A percentile compares a stretch with the other conserved stretches of the same genome.
Evolutionary conservation across 2,888 invertebrate genomes (phyloP).

Genomic region (Ypsolopha sequella): DNA sequence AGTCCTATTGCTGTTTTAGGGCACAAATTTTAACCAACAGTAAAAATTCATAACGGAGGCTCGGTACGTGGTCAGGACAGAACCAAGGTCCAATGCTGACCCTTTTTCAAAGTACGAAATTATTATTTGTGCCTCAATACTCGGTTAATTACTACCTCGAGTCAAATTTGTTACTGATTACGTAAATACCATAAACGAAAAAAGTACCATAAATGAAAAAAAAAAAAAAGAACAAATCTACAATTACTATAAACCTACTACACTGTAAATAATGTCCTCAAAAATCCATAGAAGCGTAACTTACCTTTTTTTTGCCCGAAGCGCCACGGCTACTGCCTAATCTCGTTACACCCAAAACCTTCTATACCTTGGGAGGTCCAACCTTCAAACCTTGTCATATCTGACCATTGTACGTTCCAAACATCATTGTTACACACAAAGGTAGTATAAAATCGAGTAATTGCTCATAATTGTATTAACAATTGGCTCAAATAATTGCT

Average conservation of each 20-base stretch:
- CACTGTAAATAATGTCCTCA: neutral
- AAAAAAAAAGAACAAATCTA: no score
- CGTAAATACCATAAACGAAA: no score
- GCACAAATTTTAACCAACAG: no score
- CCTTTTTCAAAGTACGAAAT: no score
- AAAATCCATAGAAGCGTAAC: constrained; percentile 1
- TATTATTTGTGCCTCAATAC: no score
- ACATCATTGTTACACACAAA: constrained; percentile 36
- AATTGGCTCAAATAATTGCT: constrained; percentile 30
- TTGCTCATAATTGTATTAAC: constrained; percentile 46
- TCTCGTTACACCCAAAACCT: constrained; percentile 4
- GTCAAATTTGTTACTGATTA: no score
- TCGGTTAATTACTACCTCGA: no score
- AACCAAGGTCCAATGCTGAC: no score
- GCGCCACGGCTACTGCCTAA: constrained; percentile 7
- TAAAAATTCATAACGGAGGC: no score
- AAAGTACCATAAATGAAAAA: no score
- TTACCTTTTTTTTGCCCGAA: constrained; percentile 3
- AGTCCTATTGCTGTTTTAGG: no score
- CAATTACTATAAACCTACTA: neutral
- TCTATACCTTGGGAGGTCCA: constrained; percentile 39
- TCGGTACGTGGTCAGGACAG: no score
- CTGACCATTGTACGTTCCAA: constrained; percentile 22
- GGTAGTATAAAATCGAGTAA: constrained; percentile 27
- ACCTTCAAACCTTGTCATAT: constrained; percentile 53